Conservation (phyloP, 2,888 invertebrate genomes). For the Entomobrya multifasciata region DNA sequence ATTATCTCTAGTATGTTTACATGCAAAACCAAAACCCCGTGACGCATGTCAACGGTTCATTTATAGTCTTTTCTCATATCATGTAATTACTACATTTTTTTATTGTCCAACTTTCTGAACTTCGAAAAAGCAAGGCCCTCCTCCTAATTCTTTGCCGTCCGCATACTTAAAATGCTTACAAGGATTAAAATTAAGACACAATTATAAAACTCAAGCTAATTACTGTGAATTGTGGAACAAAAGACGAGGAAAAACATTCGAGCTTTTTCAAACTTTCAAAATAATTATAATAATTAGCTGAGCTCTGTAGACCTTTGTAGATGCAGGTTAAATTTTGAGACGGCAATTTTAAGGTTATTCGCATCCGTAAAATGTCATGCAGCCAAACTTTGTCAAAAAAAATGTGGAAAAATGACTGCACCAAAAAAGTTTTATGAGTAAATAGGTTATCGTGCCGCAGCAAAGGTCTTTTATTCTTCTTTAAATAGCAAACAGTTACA, state of each 20-base stretch:
- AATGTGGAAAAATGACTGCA: too few species aligned
- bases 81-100: neutral
- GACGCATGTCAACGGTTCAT: neutral
- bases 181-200: too few species aligned
- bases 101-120: too few species aligned
- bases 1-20: neutral
- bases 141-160: too few species aligned
- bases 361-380: neutral
- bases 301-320: neutral
- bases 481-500: neutral
- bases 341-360: too few species aligned
- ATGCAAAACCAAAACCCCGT: neutral
- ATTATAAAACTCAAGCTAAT: too few species aligned
- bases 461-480: neutral
- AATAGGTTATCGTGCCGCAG: constrained; percentile 29
- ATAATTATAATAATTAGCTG: too few species aligned
- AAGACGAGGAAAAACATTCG: too few species aligned
- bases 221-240: too few species aligned
- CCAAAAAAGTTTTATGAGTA: constrained; percentile 37
- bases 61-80: neutral
- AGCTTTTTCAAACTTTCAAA: too few species aligned
- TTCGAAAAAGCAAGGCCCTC: too few species aligned
- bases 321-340: neutral
- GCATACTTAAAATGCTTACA: too few species aligned
- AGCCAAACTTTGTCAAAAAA: neutral